These are phyloP conservation scores for Elysia chlorotica DNA, from an alignment of 1,140 invertebrate genomes.

Conservation along the genomic window DNA sequence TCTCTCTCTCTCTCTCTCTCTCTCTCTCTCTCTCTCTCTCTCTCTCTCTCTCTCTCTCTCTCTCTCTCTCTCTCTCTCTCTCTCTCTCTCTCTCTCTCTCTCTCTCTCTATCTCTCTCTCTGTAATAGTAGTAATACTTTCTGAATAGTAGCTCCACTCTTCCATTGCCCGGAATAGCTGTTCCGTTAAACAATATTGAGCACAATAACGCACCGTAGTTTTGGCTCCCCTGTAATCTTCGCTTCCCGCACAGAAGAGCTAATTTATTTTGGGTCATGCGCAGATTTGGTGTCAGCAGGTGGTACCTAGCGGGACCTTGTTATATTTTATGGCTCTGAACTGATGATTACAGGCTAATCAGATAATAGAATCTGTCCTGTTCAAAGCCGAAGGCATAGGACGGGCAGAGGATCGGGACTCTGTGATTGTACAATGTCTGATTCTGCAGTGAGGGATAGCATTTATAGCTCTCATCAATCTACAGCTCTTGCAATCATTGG, in stretches of 20 bases:
- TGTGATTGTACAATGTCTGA: no score
- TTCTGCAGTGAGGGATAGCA: no score
- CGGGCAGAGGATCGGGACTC: no score
- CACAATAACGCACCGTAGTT: no score
- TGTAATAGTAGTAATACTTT: background rate
- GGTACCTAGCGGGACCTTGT: background rate
- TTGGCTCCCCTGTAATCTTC: no score
- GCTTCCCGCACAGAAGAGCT: no score
- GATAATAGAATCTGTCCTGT: no score
- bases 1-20: constrained; percentile 3
- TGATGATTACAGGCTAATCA: no score
- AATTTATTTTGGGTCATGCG: background rate
- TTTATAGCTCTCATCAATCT: no score
- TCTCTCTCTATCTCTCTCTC: background rate
- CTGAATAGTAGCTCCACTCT: background rate
- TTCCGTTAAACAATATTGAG: background rate
- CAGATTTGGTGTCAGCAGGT: background rate
- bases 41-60: background rate
- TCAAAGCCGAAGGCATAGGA: no score
- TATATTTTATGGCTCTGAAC: background rate
- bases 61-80: background rate
- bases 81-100: background rate
- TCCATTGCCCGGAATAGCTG: background rate
- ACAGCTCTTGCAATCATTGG: no score
- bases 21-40: background rate